Conservation (phyloP, 2,888 invertebrate species). For the Incurvaria masculella region DNA sequence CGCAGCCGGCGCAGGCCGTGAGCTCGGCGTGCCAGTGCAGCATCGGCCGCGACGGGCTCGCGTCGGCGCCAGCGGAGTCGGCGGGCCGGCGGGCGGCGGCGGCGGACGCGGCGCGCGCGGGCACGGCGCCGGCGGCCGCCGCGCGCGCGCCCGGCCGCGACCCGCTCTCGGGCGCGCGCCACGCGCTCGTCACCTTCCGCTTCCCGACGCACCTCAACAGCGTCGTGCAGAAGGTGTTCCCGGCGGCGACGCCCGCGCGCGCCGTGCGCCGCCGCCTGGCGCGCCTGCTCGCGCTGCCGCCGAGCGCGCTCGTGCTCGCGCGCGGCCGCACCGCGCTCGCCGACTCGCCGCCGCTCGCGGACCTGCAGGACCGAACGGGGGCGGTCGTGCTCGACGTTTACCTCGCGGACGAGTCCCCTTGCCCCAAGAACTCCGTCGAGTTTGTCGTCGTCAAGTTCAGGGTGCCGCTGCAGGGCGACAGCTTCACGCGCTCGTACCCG, state of each 20-base stretch:
- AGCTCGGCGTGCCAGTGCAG: slow-evolving; percentile 38
- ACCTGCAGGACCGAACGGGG: slow-evolving; percentile 36
- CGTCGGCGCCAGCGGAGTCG: slow-evolving; percentile 38
- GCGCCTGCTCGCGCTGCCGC: slow-evolving; percentile 37
- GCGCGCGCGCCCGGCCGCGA: slow-evolving; percentile 28
- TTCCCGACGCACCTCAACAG: slow-evolving; percentile 38
- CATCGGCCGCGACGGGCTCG: slow-evolving; percentile 42
- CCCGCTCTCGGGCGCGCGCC: slow-evolving; percentile 27
- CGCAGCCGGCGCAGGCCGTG: slow-evolving; percentile 26
- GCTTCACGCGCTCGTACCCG: slow-evolving; percentile 53
- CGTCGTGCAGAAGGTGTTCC: slow-evolving; percentile 44
- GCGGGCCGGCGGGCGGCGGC: slow-evolving; percentile 22
- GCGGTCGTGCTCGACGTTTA: slow-evolving; percentile 43
- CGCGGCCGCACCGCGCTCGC: slow-evolving; percentile 44
- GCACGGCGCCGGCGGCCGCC: slow-evolving; percentile 28
- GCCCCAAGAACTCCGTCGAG: slow-evolving; percentile 32
- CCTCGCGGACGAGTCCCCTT: slow-evolving; percentile 18
- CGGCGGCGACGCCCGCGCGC: slow-evolving; percentile 39
- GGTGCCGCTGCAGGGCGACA: slow-evolving; percentile 35
- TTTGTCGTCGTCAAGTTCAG: slow-evolving; percentile 48
- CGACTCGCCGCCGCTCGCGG: slow-evolving; percentile 34
- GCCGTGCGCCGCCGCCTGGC: slow-evolving; percentile 43
- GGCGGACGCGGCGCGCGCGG: slow-evolving; percentile 34
- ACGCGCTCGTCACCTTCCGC: slow-evolving; percentile 39
- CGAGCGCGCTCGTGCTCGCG: slow-evolving; percentile 36